These are phyloP conservation scores for Glareola pratincola DNA, from an alignment of 2,113 vertebrate species.

Conservation along the genomic window DNA sequence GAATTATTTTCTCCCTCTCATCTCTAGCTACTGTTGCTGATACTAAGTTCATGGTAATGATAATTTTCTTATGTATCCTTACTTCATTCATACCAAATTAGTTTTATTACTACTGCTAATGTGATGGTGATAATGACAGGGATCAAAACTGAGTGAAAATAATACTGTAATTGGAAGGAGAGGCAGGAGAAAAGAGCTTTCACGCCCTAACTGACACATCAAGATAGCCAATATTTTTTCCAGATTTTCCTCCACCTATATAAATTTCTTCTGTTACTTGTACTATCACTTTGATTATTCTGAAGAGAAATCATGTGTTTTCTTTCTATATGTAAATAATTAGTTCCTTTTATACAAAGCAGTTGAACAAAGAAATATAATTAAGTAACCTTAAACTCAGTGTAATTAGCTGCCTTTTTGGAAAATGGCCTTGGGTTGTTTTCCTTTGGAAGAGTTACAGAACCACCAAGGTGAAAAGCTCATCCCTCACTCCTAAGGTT, in stretches of 20 bases:
- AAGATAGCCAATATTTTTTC: neutral
- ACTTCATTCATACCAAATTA: neutral
- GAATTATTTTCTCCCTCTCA: neutral
- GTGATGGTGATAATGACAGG: neutral
- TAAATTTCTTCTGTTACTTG: neutral
- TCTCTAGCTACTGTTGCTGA: neutral
- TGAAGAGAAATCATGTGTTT: neutral
- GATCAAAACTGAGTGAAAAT: neutral
- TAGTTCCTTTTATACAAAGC: neutral
- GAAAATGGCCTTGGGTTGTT: neutral
- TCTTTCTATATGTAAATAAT: neutral
- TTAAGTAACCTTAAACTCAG: neutral
- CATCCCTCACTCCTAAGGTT: neutral
- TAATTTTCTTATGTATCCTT: neutral
- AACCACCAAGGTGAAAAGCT: neutral
- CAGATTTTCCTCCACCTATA: neutral
- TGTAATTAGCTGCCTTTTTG: neutral
- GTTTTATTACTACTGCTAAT: neutral
- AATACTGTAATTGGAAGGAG: neutral
- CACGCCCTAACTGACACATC: neutral
- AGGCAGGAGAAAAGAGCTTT: neutral
- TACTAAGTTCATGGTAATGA: neutral
- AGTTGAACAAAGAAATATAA: neutral
- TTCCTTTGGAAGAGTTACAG: neutral
- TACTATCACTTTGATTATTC: neutral